Conservation (phyloP, 2,888 invertebrate genomes). For the Amphipoea lucens region DNA sequence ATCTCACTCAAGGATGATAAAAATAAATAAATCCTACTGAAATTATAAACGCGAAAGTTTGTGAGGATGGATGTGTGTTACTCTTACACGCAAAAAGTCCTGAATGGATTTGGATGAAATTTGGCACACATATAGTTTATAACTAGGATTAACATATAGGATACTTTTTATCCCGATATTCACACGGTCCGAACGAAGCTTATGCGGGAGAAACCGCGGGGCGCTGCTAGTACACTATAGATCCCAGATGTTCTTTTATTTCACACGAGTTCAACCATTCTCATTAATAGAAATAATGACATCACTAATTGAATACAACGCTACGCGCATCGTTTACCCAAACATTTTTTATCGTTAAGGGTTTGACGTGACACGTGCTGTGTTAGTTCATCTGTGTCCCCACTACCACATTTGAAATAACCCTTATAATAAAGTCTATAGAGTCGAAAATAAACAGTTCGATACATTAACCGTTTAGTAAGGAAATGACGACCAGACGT, state of each 20-base stretch:
- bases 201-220: too few relatives aligned
- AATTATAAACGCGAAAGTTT: too few relatives aligned
- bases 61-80: too few relatives aligned
- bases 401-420: slow-evolving; percentile 59
- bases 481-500: slow-evolving; percentile 81
- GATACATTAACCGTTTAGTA: slow-evolving; percentile 81
- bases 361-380: slow-evolving; percentile 76
- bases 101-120: too few relatives aligned
- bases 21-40: not conserved
- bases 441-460: slow-evolving; percentile 61
- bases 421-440: slow-evolving; percentile 56
- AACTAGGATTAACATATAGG: too few relatives aligned
- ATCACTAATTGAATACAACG: slow-evolving; percentile 68
- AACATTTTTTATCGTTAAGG: slow-evolving; percentile 75
- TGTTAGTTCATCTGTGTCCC: slow-evolving; percentile 66
- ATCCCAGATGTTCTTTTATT: slow-evolving; percentile 34
- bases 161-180: too few relatives aligned
- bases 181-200: too few relatives aligned
- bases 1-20: not conserved
- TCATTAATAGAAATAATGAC: slow-evolving; percentile 50
- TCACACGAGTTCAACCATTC: slow-evolving; percentile 37
- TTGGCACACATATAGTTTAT: too few relatives aligned
- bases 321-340: slow-evolving; percentile 74
- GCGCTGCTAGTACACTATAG: not conserved
- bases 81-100: too few relatives aligned